These are phyloP conservation scores for Cyprinella venusta DNA, from an alignment of 2,797 vertebrate genomes.

Conservation along the genomic window DNA sequence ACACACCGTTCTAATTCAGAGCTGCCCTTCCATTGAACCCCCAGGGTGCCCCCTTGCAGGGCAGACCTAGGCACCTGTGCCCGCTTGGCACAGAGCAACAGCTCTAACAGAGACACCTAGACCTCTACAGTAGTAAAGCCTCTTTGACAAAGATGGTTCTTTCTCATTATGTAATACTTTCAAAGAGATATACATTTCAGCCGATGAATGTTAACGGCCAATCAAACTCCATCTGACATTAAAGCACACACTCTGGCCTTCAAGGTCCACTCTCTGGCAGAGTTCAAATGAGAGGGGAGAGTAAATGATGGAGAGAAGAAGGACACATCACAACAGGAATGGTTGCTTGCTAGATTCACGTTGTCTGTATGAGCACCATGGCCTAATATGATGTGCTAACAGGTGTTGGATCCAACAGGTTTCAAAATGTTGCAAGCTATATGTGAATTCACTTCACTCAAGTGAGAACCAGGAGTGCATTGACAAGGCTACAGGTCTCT, in stretches of 20 bases:
- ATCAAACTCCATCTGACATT: no score
- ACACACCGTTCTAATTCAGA: conserved; percentile 61
- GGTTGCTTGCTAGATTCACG: background rate
- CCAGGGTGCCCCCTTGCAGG: conserved; percentile 44
- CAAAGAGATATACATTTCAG: background rate
- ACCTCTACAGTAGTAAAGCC: background rate
- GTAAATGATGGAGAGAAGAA: background rate
- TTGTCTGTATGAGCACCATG: background rate
- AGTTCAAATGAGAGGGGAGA: background rate
- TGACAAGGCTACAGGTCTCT: background rate
- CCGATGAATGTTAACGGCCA: background rate
- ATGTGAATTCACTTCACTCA: background rate
- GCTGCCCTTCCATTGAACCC: conserved; percentile 56
- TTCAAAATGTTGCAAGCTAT: background rate
- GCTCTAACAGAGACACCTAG: conserved; percentile 30
- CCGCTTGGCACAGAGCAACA: conserved; percentile 32
- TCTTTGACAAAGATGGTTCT: background rate
- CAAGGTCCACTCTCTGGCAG: background rate
- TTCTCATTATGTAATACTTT: conserved; percentile 3
- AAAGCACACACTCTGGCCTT: background rate
- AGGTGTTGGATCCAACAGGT: background rate
- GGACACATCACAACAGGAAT: background rate
- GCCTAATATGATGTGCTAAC: background rate
- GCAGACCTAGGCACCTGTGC: conserved; percentile 52
- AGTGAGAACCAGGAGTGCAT: background rate